A percentile compares a stretch with the other conserved stretches of the same genome.
Evolutionary conservation across 2,113 vertebrate species (phyloP).

Genomic region (Cephalopterus ornatus): DNA sequence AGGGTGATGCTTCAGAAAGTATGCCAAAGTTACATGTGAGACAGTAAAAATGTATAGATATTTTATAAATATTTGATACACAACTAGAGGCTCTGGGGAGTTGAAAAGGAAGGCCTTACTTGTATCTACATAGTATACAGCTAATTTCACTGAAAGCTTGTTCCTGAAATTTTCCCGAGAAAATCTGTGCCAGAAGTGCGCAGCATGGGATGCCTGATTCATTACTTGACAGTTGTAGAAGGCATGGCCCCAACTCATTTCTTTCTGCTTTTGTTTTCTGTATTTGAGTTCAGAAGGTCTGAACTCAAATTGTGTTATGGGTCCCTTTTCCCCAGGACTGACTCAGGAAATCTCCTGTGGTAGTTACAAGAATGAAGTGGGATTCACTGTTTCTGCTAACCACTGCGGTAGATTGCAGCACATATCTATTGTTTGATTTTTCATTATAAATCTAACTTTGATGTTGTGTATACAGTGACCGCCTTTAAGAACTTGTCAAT

Average conservation of each 20-base stretch:
- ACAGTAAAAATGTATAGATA: background rate
- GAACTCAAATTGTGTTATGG: background rate
- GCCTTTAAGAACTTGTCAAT: background rate
- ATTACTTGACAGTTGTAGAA: background rate
- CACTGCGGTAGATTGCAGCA: background rate
- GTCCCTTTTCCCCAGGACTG: background rate
- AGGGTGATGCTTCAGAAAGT: background rate
- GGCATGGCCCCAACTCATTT: background rate
- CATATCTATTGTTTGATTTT: background rate
- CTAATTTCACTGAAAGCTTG: background rate
- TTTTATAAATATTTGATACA: background rate
- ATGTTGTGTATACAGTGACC: background rate
- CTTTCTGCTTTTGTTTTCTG: background rate
- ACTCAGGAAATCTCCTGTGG: background rate
- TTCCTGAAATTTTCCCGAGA: background rate
- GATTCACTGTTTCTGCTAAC: background rate
- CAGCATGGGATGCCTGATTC: background rate
- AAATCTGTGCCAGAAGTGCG: background rate
- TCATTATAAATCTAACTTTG: background rate
- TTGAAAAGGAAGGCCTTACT: background rate
- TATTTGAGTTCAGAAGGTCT: background rate
- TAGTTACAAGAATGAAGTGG: background rate
- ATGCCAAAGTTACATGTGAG: background rate
- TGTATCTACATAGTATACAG: background rate
- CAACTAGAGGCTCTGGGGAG: background rate